phyloP scores from a whole-genome alignment of 2,888 invertebrate species.

The Blera fallax region DNA sequence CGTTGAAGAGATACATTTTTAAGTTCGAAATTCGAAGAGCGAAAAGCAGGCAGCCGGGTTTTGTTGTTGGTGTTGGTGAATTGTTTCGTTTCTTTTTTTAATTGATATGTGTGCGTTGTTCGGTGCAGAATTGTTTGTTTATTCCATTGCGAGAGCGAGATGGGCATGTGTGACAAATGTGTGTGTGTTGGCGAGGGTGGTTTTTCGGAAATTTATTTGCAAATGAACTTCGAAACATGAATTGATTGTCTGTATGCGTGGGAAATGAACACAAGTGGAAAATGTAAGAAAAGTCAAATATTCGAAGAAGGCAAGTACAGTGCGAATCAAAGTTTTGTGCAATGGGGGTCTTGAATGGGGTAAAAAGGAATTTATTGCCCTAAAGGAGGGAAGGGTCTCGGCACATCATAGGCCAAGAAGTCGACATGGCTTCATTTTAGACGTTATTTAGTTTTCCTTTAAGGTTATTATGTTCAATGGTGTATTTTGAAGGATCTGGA shows the following conservation, averaged over 20 bases:
- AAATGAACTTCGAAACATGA: background rate
- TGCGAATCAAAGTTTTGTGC: background rate
- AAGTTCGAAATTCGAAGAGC: slow-evolving; percentile 20
- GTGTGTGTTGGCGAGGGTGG: background rate
- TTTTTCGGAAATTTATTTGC: background rate
- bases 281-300: slow-evolving; percentile 6
- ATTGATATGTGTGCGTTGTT: slow-evolving; percentile 19
- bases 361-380: background rate
- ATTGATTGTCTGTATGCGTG: background rate
- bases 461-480: too few relatives aligned
- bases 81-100: slow-evolving; percentile 20
- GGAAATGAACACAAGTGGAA: background rate
- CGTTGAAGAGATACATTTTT: slow-evolving; percentile 5
- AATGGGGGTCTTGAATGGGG: background rate
- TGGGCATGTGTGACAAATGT: background rate
- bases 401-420: too few relatives aligned
- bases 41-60: background rate
- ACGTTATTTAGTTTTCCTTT: too few relatives aligned
- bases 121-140: slow-evolving; percentile 55
- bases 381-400: too few relatives aligned
- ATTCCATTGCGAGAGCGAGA: slow-evolving; percentile 47
- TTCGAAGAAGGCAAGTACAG: slow-evolving; percentile 6
- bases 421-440: too few relatives aligned
- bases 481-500: too few relatives aligned
- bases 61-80: background rate